phyloP scores from a whole-genome alignment of 2,797 vertebrate species.

The Telmatherina bonti region DNA sequence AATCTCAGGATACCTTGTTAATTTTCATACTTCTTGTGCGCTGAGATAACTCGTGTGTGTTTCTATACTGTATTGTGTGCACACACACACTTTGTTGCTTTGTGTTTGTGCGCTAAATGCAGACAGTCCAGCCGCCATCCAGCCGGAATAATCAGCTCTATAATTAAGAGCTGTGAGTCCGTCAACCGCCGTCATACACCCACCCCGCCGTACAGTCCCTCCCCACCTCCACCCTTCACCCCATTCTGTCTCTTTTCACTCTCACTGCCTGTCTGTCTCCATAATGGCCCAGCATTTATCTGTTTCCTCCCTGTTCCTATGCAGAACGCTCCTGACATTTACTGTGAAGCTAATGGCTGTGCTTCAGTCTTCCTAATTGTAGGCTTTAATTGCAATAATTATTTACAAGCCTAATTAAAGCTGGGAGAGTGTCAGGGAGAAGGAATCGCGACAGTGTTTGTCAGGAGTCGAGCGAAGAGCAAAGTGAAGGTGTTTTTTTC shows the following conservation, averaged over 20 bases:
- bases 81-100: constrained; percentile 32
- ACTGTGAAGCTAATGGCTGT: constrained; percentile 82
- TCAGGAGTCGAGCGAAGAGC: constrained; percentile 72
- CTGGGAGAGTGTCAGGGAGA: constrained; percentile 79
- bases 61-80: not conserved
- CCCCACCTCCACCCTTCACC: constrained; percentile 15
- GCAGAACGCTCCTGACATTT: constrained; percentile 80
- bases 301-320: constrained; percentile 71
- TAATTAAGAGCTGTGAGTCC: constrained; percentile 78
- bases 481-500: constrained; percentile 62
- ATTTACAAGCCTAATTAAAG: constrained; percentile 90
- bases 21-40: not conserved
- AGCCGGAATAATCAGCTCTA: constrained; percentile 76
- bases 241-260: constrained; percentile 59
- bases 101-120: constrained; percentile 54
- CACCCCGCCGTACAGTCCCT: constrained; percentile 8
- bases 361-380: constrained; percentile 84
- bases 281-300: constrained; percentile 71
- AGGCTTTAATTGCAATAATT: constrained; percentile 90
- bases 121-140: constrained; percentile 64
- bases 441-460: constrained; percentile 77
- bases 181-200: constrained; percentile 63
- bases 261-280: constrained; percentile 66
- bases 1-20: constrained; percentile 16
- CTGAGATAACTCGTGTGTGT: not conserved